phyloP scores from a whole-genome alignment of 2,888 invertebrate species.

The Chirona hameri region DNA sequence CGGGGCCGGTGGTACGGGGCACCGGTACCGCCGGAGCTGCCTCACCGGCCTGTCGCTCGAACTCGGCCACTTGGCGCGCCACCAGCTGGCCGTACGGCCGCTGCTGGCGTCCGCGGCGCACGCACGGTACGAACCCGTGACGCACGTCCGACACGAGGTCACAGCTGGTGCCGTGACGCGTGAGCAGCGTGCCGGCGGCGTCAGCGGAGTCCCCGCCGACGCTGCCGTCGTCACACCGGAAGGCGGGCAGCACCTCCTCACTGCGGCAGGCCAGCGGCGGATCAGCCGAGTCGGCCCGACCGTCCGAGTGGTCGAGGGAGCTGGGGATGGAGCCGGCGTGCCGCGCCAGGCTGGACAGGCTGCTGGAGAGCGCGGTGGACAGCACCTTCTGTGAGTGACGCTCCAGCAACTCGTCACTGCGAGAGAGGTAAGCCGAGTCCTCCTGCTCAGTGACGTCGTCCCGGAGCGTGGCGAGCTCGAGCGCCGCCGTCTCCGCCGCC shows the following conservation, averaged over 20 bases:
- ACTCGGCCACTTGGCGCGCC: neutral
- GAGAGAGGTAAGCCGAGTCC: neutral
- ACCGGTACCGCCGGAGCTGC: neutral
- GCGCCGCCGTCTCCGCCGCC: neutral
- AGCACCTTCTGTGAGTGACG: neutral
- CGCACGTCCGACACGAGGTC: conserved; percentile 24
- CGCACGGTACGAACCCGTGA: neutral
- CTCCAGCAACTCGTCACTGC: conserved; percentile 5
- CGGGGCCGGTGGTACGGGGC: neutral
- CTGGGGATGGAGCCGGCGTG: neutral
- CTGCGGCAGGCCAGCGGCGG: neutral
- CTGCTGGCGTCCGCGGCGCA: neutral
- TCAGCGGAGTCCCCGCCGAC: neutral
- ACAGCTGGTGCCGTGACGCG: conserved; percentile 38
- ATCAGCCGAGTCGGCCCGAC: neutral
- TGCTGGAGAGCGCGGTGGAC: neutral
- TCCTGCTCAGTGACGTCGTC: conserved; percentile 1
- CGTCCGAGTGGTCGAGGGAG: neutral
- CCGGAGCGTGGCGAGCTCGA: neutral
- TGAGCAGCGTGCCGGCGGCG: conserved; percentile 26
- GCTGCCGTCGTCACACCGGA: neutral
- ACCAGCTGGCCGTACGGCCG: conserved; percentile 1
- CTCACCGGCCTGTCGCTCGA: neutral
- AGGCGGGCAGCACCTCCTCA: neutral
- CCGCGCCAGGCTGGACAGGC: neutral